Conservation (phyloP, 2,113 vertebrate genomes). For the Vulpes vulpes region DNA sequence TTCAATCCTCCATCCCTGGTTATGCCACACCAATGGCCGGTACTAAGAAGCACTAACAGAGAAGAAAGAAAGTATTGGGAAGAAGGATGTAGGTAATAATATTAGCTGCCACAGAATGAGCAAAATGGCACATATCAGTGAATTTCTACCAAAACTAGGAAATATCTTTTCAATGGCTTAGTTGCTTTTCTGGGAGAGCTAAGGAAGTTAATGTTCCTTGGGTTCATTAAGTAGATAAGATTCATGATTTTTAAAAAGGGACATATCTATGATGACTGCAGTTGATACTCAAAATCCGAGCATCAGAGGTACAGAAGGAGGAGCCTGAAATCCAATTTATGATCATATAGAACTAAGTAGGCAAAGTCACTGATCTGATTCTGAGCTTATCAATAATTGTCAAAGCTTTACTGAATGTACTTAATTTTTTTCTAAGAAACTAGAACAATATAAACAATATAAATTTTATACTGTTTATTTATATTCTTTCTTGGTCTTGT, state of each 20-base stretch:
- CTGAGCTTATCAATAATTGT: not conserved
- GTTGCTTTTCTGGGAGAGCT: not conserved
- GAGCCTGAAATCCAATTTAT: not conserved
- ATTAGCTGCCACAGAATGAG: not conserved
- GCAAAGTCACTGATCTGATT: not conserved
- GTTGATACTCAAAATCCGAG: not conserved
- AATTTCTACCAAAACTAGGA: not conserved
- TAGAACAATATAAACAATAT: not conserved
- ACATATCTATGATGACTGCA: not conserved
- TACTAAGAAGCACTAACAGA: not conserved
- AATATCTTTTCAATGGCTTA: not conserved
- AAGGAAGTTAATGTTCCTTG: not conserved
- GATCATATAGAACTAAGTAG: not conserved
- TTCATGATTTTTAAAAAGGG: not conserved
- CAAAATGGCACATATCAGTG: not conserved
- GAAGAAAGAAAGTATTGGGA: not conserved
- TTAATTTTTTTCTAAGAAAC: not conserved
- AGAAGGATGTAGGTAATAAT: not conserved
- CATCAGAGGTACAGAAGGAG: not conserved
- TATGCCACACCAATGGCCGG: not conserved
- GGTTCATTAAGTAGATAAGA: conserved; percentile 15
- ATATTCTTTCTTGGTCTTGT: not conserved
- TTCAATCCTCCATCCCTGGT: not conserved
- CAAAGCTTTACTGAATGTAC: not conserved
- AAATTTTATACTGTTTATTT: not conserved